Evolutionary conservation across 2,113 vertebrate species (phyloP).

Genomic region (Onychorhynchus coronatus): DNA sequence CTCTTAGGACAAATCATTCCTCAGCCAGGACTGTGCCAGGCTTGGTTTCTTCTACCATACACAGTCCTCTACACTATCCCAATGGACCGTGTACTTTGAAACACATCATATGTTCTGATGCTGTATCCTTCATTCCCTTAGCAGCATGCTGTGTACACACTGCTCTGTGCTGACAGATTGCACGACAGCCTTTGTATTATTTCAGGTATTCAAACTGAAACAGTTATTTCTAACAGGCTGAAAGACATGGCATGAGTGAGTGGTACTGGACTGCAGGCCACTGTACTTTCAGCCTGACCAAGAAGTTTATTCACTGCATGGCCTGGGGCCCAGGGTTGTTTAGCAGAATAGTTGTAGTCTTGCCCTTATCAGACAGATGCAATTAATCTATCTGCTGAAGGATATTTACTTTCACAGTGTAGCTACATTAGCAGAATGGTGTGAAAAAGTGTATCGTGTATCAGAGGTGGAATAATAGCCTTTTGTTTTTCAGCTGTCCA

Average conservation of each 20-base stretch:
- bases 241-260: not conserved
- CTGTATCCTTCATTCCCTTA: not conserved
- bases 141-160: not conserved
- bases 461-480: not conserved
- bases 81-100: not conserved
- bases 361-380: not conserved
- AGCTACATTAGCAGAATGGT: not conserved
- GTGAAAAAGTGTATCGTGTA: not conserved
- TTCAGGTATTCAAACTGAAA: constrained; percentile 14
- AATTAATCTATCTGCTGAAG: not conserved
- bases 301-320: not conserved
- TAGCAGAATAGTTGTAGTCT: not conserved
- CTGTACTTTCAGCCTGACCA: not conserved
- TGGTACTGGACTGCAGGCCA: not conserved
- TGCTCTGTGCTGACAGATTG: not conserved
- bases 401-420: not conserved
- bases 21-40: not conserved
- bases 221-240: not conserved
- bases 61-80: not conserved
- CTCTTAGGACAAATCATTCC: not conserved
- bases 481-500: not conserved
- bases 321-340: not conserved
- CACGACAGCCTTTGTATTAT: not conserved
- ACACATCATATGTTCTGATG: not conserved
- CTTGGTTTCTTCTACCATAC: constrained; percentile 7